Percentiles rank a stretch among this genome's conserved stretches.
Evolutionary conservation across 2,888 invertebrate species (phyloP).

Genomic region (Caenorhabditis afra): DNA sequence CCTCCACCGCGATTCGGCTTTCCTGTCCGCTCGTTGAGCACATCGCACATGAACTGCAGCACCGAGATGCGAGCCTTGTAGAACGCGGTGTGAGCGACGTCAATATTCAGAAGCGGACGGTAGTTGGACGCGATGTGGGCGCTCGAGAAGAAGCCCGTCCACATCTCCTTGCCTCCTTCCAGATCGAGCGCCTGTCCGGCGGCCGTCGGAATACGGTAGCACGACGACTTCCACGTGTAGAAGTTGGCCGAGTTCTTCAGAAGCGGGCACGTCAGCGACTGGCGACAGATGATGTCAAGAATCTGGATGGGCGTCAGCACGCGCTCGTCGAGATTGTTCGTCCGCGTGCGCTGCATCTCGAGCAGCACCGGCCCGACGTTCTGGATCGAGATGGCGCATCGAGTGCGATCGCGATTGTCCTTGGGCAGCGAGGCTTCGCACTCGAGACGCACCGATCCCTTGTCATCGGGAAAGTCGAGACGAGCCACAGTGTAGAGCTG

Average conservation of each 20-base stretch:
- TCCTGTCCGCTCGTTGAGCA: constrained; percentile 67
- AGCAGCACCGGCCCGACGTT: constrained; percentile 74
- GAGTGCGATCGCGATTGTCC: constrained; percentile 71
- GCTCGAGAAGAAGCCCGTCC: constrained; percentile 79
- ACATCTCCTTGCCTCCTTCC: constrained; percentile 79
- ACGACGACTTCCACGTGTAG: constrained; percentile 77
- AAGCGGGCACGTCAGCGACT: constrained; percentile 76
- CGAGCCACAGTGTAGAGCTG: constrained; percentile 71
- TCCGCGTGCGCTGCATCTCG: constrained; percentile 70
- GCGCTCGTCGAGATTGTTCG: constrained; percentile 73
- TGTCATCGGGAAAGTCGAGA: constrained; percentile 71
- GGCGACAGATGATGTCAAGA: constrained; percentile 77
- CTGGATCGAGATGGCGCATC: constrained; percentile 70
- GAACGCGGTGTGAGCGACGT: constrained; percentile 77
- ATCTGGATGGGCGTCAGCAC: constrained; percentile 81
- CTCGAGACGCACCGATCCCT: constrained; percentile 68
- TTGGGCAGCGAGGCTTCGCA: constrained; percentile 69
- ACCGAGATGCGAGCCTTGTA: constrained; percentile 75
- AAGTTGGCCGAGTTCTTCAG: constrained; percentile 73
- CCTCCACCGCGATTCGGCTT: constrained; percentile 51
- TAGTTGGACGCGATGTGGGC: constrained; percentile 74
- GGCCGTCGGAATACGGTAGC: constrained; percentile 67
- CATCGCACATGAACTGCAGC: constrained; percentile 78
- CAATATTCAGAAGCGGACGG: constrained; percentile 75
- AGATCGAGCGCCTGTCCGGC: constrained; percentile 71